Evolutionary conservation across 2,113 vertebrate species (phyloP).

Genomic region (Euleptes europaea): DNA sequence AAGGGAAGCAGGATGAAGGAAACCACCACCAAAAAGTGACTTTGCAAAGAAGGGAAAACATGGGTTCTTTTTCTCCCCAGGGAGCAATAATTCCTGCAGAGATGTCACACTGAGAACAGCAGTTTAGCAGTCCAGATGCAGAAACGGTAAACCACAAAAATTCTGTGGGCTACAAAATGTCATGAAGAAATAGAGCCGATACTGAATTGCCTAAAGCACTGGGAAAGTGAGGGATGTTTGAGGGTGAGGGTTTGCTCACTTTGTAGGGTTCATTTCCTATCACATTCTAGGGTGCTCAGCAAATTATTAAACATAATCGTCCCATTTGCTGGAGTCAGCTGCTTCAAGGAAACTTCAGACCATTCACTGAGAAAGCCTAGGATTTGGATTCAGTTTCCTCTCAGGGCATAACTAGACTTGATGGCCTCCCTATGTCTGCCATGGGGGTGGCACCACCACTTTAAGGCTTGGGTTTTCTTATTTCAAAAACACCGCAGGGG

Average conservation of each 20-base stretch:
- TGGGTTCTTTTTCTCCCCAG: not conserved
- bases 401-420: not conserved
- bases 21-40: not conserved
- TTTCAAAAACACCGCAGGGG: too few relatives aligned
- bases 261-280: not conserved
- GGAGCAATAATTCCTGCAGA: not conserved
- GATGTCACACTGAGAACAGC: constrained; percentile 4
- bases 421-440: too few relatives aligned
- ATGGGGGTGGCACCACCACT: too few relatives aligned
- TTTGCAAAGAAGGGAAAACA: constrained; percentile 13
- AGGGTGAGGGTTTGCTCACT: too few relatives aligned
- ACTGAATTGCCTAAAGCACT: not conserved
- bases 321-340: not conserved
- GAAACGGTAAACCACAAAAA: constrained; percentile 18
- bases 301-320: not conserved
- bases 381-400: not conserved
- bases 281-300: not conserved
- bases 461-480: too few relatives aligned
- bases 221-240: not conserved
- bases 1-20: constrained; percentile 26
- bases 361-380: not conserved
- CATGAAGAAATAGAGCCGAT: not conserved
- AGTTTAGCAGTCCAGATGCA: constrained; percentile 2
- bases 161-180: constrained; percentile 8
- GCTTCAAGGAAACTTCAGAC: not conserved